Evolutionary conservation across 2,888 invertebrate genomes (phyloP), one percentile per base, ranked within the genome.

Genomic region (Chelonus formosanus): DNA sequence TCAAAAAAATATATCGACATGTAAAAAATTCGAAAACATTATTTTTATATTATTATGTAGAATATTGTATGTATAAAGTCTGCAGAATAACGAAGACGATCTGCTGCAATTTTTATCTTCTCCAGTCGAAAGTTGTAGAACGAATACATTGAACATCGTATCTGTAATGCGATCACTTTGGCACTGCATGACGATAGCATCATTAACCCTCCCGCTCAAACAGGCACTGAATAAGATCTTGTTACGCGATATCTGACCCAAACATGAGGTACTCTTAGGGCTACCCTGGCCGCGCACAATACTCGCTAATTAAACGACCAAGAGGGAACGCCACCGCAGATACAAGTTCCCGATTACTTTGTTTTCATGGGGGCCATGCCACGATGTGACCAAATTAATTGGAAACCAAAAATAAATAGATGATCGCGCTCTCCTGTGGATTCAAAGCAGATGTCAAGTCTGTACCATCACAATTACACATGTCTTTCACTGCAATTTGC

Each of bases 121-220:
- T 40, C 40, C 40, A 40, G 40, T 40, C 40, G 40, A 40, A 40
- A 40, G 6, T 40, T 40, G 40, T 55, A 55, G 45, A 61, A 53
- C 53, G 61, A 69, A 67, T 68, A 65, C 67, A 57, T 61, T 65
- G 75, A 72, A 74, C 72, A 74, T 75, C 68, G 72, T 75, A 83
- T 82, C 82, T 74, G 78, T 79, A 82, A 80, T 83, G 80, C 82
- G 78, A 83, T 83, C 83, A 80, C 79, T 81, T 83, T 83, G 81
- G 83, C 83, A 83, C 83, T 82, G 83, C 77, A 77, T 77, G 78
- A 77, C 83, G 83, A 84, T 84, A 84, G 83, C 81, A 84, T 83
- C 83, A 80, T 83, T 81, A 83, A 82, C 81, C 83, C 81, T 77
- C 76, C 65, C 65, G 63, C 62, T 65, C 65, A 60, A 55, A 59